phyloP scores from a whole-genome alignment of 2,113 vertebrate species.

The Hucho hucho region DNA sequence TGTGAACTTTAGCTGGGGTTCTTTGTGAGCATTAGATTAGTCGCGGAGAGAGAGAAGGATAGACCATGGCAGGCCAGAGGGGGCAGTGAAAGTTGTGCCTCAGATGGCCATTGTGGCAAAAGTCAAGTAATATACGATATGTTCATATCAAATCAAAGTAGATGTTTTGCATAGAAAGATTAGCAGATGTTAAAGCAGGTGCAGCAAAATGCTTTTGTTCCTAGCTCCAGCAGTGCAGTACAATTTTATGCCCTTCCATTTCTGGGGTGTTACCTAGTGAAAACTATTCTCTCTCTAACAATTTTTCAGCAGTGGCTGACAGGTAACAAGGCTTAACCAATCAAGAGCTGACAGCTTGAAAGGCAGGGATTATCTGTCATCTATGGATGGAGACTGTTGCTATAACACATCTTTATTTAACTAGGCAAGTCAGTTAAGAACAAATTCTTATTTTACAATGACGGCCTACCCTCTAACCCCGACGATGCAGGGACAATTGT shows the following conservation, averaged over 20 bases:
- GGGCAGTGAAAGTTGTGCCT: too few species aligned
- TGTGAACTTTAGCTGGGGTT: neutral
- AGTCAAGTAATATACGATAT: neutral
- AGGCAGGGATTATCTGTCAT: conserved; percentile 45
- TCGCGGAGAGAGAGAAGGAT: neutral
- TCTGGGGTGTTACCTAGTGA: conserved; percentile 34
- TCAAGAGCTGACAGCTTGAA: conserved; percentile 49
- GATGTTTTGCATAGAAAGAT: too few species aligned
- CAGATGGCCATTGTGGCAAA: neutral
- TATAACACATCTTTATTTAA: conserved; percentile 12
- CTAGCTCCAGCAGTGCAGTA: too few species aligned
- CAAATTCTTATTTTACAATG: too few species aligned
- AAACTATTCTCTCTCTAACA: conserved; percentile 24
- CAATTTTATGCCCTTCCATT: neutral
- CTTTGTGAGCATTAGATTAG: neutral
- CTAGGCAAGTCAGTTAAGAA: too few species aligned
- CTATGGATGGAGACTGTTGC: neutral
- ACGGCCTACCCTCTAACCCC: too few species aligned
- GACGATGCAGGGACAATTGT: too few species aligned
- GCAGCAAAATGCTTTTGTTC: too few species aligned
- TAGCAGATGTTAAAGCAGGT: too few species aligned
- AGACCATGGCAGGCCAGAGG: neutral
- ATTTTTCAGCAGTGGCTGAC: conserved; percentile 37
- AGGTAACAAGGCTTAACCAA: conserved; percentile 55
- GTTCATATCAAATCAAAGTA: too few species aligned